Base-by-base conservation (phyloP, 2,113 vertebrate genomes). In the Limanda limanda region DNA sequence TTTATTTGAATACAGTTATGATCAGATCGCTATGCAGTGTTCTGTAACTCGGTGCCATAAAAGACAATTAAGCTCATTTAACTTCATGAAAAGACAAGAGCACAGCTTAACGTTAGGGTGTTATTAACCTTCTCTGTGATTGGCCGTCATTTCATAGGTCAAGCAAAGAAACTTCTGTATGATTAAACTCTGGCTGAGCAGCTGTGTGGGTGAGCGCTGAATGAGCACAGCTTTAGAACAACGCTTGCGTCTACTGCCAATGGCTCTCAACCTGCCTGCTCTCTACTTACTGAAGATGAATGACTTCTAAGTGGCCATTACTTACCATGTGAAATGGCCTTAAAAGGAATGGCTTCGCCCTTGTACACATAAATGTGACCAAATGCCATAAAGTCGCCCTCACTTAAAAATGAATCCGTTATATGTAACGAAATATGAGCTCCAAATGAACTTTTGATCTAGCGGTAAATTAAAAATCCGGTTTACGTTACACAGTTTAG, bases 281-380 rank as follows among this genome's bases (percentile, higher is more conserved):
- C 70, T n/a, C 76, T 64, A 79, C 78, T 90, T 86, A 88, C 55
- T 85, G 77, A 85, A 88, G 88, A 92, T 81, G 74, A 85, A 91
- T 85, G 78, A 81, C 78, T 81, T 76, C 72, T 75, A 62, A 76
- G 61, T 45, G 13, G 59, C 78, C 71, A 89, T 92, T 86, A 87
- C 84, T 89, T 88, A 90, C 63, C 78, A 62, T 20, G 68, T 78
- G 82, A 87, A 86, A 85, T 79, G 58, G 75, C 79, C 84, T 78
- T 81, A 83, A 86, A 87, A 84, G 70, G 68, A 76, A 85, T 79
- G 71, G 57, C 65, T 48, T 52, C 40, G 65, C 78, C 76, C 67
- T 63, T 79, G 79, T 83, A 68, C 69, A 56, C 13, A 48, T 58
- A 55, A 86, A 84, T 82, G 83, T 85, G 85, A 90, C 83, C 78